Percentiles rank a stretch among this genome's conserved stretches.
These are phyloP conservation scores for Ataeniobius toweri DNA, from an alignment of 2,797 vertebrate species.

Conservation along the genomic window DNA sequence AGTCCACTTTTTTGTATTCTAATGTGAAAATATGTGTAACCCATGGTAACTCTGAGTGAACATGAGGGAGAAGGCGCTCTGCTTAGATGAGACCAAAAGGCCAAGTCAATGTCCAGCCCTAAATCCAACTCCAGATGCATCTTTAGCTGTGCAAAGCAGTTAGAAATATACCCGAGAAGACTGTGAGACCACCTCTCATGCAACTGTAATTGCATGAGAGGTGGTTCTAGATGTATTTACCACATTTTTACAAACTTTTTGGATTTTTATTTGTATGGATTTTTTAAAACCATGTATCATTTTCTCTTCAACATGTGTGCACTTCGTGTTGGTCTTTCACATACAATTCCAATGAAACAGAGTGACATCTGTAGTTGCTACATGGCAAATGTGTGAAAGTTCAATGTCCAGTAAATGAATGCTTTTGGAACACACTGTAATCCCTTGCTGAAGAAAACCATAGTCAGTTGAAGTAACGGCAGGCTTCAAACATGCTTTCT, in stretches of 20 bases:
- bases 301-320: background rate
- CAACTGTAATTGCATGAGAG: background rate
- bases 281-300: background rate
- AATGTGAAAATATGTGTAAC: background rate
- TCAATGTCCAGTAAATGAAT: background rate
- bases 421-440: too few species aligned
- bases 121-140: background rate
- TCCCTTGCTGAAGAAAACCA: background rate
- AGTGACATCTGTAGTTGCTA: background rate
- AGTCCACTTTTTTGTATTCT: background rate
- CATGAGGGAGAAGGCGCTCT: too few species aligned
- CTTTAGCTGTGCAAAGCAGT: background rate
- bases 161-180: background rate
- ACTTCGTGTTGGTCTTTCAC: background rate
- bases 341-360: background rate
- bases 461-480: background rate
- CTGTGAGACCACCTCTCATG: too few species aligned
- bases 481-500: background rate
- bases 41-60: too few species aligned
- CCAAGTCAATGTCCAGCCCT: background rate
- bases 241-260: background rate
- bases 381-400: too few species aligned
- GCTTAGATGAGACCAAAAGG: too few species aligned
- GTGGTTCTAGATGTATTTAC: background rate
- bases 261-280: background rate